These are phyloP conservation scores for Reinhardtius hippoglossoides DNA, from an alignment of 2,113 vertebrate species.

Conservation along the genomic window DNA sequence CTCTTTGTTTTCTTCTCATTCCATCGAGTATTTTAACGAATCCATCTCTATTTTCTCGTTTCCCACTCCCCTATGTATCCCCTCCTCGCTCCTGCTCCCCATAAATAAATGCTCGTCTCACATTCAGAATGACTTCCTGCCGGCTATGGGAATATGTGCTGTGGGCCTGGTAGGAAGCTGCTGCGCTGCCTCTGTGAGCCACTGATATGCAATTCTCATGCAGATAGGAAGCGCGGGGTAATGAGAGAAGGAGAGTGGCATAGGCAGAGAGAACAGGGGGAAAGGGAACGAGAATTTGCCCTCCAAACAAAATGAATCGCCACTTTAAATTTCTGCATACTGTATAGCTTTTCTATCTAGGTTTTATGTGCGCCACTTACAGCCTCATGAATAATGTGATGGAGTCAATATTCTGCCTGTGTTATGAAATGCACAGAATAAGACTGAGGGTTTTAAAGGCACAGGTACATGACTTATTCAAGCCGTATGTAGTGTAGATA, in stretches of 20 bases:
- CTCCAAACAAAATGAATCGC: constrained; percentile 67
- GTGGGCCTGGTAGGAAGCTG: constrained; percentile 39
- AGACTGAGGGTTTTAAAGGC: constrained; percentile 18
- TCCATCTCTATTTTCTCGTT: background rate
- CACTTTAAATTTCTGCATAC: constrained; percentile 60
- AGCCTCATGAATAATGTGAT: constrained; percentile 73
- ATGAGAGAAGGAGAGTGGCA: constrained; percentile 46
- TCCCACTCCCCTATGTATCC: background rate
- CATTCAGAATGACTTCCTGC: constrained; percentile 55
- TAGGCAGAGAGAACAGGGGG: constrained; percentile 1
- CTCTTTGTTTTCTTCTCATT: background rate
- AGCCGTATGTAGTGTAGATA: background rate
- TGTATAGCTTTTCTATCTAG: constrained; percentile 46
- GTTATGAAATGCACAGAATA: constrained; percentile 28
- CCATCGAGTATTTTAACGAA: background rate
- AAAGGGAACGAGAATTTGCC: constrained; percentile 52
- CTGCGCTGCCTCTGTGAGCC: constrained; percentile 42
- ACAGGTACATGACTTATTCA: background rate
- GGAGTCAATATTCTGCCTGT: constrained; percentile 51
- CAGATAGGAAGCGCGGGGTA: constrained; percentile 56
- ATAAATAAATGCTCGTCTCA: constrained; percentile 36
- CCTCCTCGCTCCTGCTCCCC: background rate
- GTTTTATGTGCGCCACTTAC: constrained; percentile 51
- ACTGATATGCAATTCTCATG: constrained; percentile 72
- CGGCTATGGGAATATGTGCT: constrained; percentile 35